phyloP scores from a whole-genome alignment of 2,888 invertebrate genomes.

The Colostygia pectinataria region DNA sequence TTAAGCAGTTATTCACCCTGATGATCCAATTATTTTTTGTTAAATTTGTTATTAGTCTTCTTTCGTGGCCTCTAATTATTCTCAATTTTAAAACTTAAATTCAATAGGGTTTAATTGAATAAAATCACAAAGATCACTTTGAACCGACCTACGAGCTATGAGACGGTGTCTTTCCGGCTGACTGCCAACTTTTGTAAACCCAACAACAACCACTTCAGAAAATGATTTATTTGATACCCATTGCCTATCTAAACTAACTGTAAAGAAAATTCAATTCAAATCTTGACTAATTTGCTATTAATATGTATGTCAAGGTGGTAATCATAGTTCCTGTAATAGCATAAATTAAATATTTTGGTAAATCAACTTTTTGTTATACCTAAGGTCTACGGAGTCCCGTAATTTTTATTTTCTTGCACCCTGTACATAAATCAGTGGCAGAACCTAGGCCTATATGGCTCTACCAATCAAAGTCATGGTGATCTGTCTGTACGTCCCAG shows the following conservation, averaged over 20 bases:
- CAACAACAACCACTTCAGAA: not conserved
- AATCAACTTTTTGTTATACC: too few relatives aligned
- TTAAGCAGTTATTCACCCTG: conserved; percentile 17
- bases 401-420: not conserved
- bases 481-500: conserved; percentile 45
- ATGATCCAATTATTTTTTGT: conserved; percentile 26
- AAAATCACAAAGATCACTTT: too few relatives aligned
- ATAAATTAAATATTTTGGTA: too few relatives aligned
- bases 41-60: conserved; percentile 16
- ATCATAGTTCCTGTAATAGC: too few relatives aligned
- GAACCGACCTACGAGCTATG: too few relatives aligned
- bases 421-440: not conserved
- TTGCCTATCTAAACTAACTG: too few relatives aligned
- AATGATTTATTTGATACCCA: not conserved
- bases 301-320: too few relatives aligned
- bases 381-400: too few relatives aligned
- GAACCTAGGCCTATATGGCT: not conserved
- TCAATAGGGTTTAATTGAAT: too few relatives aligned
- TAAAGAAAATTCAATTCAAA: too few relatives aligned
- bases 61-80: conserved; percentile 12
- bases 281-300: too few relatives aligned
- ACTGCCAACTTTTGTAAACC: conserved; percentile 7
- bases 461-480: conserved; percentile 63
- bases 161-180: not conserved
- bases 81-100: too few relatives aligned